Evolutionary conservation across 2,888 invertebrate genomes (phyloP).

Genomic region (Brachynemurus nebulosus): DNA sequence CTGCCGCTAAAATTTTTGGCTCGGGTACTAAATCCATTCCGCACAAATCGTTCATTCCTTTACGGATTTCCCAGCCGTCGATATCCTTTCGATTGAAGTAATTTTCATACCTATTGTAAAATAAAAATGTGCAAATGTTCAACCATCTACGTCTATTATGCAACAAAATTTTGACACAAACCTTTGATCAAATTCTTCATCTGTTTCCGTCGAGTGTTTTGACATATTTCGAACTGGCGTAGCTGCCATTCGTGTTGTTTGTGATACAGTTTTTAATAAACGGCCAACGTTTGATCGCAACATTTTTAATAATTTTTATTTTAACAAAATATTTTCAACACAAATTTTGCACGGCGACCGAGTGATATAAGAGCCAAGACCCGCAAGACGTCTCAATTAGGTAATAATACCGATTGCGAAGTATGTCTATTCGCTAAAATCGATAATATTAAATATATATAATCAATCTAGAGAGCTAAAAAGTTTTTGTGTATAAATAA

Average conservation of each 20-base stretch:
- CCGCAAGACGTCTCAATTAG: too few species aligned
- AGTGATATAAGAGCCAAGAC: too few species aligned
- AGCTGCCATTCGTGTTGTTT: slow-evolving; percentile 19
- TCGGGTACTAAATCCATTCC: slow-evolving; percentile 90
- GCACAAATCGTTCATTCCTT: slow-evolving; percentile 77
- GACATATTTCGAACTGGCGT: slow-evolving; percentile 26
- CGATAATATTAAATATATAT: too few species aligned
- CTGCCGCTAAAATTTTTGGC: slow-evolving; percentile 76
- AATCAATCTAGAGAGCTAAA: too few species aligned
- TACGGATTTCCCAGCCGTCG: slow-evolving; percentile 89
- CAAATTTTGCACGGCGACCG: too few species aligned
- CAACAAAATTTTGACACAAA: slow-evolving; percentile 17
- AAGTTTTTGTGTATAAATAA: too few species aligned
- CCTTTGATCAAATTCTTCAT: slow-evolving; percentile 73
- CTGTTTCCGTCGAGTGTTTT: slow-evolving; percentile 46
- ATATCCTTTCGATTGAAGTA: slow-evolving; percentile 79
- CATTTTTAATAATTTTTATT: too few species aligned
- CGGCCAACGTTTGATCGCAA: slow-evolving; percentile 34
- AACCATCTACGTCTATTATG: background rate
- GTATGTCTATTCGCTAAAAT: too few species aligned
- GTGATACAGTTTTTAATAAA: slow-evolving; percentile 26
- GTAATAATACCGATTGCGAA: too few species aligned
- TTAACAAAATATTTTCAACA: too few species aligned
- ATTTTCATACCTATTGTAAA: slow-evolving; percentile 55
- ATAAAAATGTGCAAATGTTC: background rate